Evolutionary conservation across 2,888 invertebrate species (phyloP).

Genomic region (Abrostola triplasia): DNA sequence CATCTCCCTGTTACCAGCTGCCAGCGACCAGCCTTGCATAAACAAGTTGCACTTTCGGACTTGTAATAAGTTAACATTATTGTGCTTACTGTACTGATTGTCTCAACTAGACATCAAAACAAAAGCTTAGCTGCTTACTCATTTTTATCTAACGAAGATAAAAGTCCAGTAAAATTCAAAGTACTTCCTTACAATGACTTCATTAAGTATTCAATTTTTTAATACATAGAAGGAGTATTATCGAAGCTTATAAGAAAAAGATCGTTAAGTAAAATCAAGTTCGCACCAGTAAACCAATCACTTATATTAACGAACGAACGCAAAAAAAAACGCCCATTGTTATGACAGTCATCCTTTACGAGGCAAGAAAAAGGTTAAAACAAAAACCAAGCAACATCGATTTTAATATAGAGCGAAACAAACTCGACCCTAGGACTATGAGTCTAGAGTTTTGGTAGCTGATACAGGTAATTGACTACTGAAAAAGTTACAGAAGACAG

Average conservation of each 20-base stretch:
- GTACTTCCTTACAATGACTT: not conserved
- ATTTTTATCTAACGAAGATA: not conserved
- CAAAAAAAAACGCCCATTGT: not conserved
- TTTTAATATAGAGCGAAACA: not conserved
- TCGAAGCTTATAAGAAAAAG: no score
- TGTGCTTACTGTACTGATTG: no score
- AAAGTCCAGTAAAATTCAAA: constrained; percentile 2
- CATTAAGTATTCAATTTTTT: no score
- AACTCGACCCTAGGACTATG: not conserved
- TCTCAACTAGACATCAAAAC: no score
- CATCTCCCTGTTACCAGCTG: no score
- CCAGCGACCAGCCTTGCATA: no score
- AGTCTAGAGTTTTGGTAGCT: not conserved
- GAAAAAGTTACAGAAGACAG: not conserved
- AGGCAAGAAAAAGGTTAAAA: not conserved
- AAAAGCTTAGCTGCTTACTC: no score
- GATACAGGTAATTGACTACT: not conserved
- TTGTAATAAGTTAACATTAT: no score
- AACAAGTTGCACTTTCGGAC: no score
- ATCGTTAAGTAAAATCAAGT: no score
- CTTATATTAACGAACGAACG: constrained; percentile 1
- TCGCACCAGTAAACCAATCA: constrained; percentile 5
- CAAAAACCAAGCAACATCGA: not conserved
- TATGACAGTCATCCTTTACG: constrained; percentile 8
- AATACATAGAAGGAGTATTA: no score